phyloP scores from a whole-genome alignment of 2,113 vertebrate species.

The Cheirogaleus medius region DNA sequence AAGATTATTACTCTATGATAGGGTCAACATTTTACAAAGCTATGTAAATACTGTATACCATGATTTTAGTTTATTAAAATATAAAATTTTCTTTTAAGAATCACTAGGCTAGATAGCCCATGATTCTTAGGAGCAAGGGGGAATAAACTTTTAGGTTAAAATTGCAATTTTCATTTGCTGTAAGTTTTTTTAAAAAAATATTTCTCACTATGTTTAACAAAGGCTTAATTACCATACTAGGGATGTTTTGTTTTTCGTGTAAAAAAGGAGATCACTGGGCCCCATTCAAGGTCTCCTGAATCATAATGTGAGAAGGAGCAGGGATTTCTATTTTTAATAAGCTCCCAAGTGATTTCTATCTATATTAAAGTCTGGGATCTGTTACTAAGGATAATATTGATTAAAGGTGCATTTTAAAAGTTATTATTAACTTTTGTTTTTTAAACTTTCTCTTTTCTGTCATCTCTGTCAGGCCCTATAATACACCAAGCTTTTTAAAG shows the following conservation, averaged over 20 bases:
- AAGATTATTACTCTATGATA: neutral
- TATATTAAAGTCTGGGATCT: neutral
- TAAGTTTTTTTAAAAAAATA: neutral
- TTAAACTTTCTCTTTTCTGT: neutral
- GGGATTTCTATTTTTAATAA: conserved; percentile 35
- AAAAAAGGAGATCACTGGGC: neutral
- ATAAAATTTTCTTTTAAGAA: neutral
- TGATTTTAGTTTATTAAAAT: conserved; percentile 38
- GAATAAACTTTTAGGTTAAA: conserved; percentile 38
- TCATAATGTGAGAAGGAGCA: neutral
- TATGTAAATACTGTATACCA: neutral
- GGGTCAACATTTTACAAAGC: conserved; percentile 12
- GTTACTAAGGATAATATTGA: neutral
- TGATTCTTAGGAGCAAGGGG: neutral
- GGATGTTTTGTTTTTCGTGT: neutral
- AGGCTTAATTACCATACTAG: neutral
- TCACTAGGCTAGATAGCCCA: neutral
- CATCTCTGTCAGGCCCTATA: neutral
- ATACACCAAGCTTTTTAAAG: neutral
- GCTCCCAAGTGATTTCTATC: neutral
- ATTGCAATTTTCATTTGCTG: conserved; percentile 35
- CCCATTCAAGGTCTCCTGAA: neutral
- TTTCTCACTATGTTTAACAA: conserved; percentile 14
- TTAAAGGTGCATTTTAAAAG: neutral
- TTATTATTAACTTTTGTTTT: conserved; percentile 25